These are phyloP conservation scores for Phaethon lepturus DNA, from an alignment of 2,113 vertebrate species.

Conservation along the genomic window DNA sequence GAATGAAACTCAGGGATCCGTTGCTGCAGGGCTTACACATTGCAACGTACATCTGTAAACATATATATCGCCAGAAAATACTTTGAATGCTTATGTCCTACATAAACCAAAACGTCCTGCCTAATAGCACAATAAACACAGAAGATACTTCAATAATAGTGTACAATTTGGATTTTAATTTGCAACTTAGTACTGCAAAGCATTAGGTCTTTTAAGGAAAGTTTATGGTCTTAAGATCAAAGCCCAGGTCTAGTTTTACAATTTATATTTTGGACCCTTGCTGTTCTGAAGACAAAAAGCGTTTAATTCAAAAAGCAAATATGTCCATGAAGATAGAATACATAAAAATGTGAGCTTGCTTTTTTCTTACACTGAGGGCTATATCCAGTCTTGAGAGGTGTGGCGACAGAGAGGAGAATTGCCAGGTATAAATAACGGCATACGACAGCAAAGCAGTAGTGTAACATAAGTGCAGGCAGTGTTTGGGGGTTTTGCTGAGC, in stretches of 20 bases:
- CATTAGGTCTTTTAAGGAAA: background rate
- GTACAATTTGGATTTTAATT: background rate
- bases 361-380: background rate
- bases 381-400: background rate
- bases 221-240: background rate
- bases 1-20: background rate
- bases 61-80: background rate
- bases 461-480: background rate
- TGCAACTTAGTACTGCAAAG: background rate
- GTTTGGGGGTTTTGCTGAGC: background rate
- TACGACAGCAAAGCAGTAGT: background rate
- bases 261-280: background rate
- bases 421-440: background rate
- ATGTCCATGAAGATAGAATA: background rate
- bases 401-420: background rate
- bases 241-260: background rate
- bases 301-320: background rate
- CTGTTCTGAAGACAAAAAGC: background rate
- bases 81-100: background rate
- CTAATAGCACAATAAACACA: background rate
- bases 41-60: background rate
- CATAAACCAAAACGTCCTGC: background rate
- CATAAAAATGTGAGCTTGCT: background rate
- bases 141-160: background rate
- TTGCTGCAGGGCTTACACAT: background rate